A percentile compares a stretch with the other conserved stretches of the same genome.
Evolutionary conservation across 2,113 vertebrate species (phyloP).

Genomic region (Lethenteron camtschaticum): DNA sequence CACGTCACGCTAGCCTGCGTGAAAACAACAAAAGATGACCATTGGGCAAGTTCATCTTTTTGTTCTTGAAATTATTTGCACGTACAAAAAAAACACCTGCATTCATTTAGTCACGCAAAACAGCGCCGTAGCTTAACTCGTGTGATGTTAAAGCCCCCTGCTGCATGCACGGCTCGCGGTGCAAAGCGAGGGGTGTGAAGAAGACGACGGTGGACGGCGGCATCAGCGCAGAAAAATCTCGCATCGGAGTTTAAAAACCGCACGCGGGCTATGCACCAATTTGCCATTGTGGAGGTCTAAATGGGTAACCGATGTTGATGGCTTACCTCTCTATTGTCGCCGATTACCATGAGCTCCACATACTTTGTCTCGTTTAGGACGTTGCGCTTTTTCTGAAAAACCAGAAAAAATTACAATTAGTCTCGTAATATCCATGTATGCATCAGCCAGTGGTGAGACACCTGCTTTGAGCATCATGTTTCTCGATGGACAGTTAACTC

Average conservation of each 20-base stretch:
- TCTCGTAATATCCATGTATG: no score
- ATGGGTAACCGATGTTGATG: slow-evolving; percentile 8
- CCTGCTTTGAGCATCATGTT: no score
- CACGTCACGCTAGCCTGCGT: no score
- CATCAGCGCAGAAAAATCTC: not conserved
- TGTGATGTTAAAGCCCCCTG: not conserved
- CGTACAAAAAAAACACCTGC: no score
- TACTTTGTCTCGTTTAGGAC: slow-evolving; percentile 36
- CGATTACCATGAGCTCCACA: slow-evolving; percentile 71
- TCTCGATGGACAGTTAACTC: no score
- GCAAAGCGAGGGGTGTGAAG: not conserved
- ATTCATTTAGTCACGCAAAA: no score
- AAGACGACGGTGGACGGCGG: rapidly evolving
- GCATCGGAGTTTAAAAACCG: not conserved
- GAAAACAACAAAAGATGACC: no score
- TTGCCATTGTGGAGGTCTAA: rapidly evolving
- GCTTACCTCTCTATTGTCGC: slow-evolving; percentile 47
- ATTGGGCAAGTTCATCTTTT: no score
- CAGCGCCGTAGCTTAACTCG: no score
- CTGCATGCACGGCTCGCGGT: not conserved
- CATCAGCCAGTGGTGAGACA: no score
- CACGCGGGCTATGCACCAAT: rapidly evolving
- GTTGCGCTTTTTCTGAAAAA: slow-evolving; percentile 25
- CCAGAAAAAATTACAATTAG: no score
- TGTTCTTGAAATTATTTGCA: no score